Evolutionary conservation across 2,888 invertebrate species (phyloP).

Genomic region (Lampropteryx suffumata): DNA sequence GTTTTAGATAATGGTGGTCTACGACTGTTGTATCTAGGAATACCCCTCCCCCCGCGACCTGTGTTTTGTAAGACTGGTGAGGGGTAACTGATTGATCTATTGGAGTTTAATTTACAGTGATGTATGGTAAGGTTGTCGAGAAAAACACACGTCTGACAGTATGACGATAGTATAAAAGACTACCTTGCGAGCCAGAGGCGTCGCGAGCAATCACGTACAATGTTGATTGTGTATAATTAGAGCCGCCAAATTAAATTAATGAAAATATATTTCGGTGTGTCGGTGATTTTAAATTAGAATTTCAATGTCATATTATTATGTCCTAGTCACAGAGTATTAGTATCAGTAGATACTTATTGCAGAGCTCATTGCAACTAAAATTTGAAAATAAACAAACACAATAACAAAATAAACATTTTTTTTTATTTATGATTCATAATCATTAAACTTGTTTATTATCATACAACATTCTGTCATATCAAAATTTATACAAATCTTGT

Average conservation of each 20-base stretch:
- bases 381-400: no score
- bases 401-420: no score
- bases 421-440: no score
- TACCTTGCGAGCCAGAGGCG: constrained; percentile 76
- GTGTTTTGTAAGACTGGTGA: constrained; percentile 20
- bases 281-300: constrained; percentile 44
- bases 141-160: constrained; percentile 66
- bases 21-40: constrained; percentile 46
- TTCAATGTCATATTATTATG: constrained; percentile 57
- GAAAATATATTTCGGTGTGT: constrained; percentile 62
- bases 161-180: constrained; percentile 75
- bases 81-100: constrained; percentile 37
- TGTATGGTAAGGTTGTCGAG: constrained; percentile 61
- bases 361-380: no score
- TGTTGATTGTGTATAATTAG: constrained; percentile 74
- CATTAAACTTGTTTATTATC: no score
- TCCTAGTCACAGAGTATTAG: no score
- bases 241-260: constrained; percentile 74
- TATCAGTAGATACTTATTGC: no score
- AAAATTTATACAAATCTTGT: no score
- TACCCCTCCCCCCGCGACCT: constrained; percentile 41
- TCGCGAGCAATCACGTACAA: constrained; percentile 65
- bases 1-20: constrained; percentile 66
- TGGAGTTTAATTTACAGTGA: constrained; percentile 41
- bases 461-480: no score